Percentiles rank a stretch among this genome's conserved stretches.
phyloP scores from a whole-genome alignment of 2,113 vertebrate genomes.

The Phyllostomus hastatus region DNA sequence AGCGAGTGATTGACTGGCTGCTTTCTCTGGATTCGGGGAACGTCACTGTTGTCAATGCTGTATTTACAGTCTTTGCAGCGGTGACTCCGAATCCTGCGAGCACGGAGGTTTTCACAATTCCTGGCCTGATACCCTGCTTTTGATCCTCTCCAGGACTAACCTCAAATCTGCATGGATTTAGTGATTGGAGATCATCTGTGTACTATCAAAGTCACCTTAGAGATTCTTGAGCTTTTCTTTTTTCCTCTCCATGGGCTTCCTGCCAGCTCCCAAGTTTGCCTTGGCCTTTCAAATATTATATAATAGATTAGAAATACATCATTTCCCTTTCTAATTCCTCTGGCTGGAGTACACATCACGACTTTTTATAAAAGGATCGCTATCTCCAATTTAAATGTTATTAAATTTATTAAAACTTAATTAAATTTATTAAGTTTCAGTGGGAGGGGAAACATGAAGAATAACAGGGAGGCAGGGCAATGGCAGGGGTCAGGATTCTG shows the following conservation, averaged over 20 bases:
- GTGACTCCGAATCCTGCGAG: not conserved
- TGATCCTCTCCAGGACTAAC: not conserved
- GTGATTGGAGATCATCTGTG: not conserved
- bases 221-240: not conserved
- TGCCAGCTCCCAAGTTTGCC: not conserved
- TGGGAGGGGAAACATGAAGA: not conserved
- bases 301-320: not conserved
- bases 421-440: not conserved
- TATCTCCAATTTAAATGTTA: not conserved
- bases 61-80: not conserved
- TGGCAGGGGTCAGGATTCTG: not conserved
- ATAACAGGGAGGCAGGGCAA: not conserved
- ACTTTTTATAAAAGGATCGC: not conserved
- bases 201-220: not conserved
- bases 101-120: not conserved
- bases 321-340: not conserved
- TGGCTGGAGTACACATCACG: not conserved
- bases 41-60: not conserved
- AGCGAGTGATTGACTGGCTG: not conserved
- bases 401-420: not conserved
- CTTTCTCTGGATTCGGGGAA: not conserved
- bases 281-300: not conserved
- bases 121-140: not conserved
- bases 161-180: not conserved
- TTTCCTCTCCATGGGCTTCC: not conserved